These are phyloP conservation scores for Pterobdella sp. DNA, from an alignment of 2,888 invertebrate species.

Conservation along the genomic window DNA sequence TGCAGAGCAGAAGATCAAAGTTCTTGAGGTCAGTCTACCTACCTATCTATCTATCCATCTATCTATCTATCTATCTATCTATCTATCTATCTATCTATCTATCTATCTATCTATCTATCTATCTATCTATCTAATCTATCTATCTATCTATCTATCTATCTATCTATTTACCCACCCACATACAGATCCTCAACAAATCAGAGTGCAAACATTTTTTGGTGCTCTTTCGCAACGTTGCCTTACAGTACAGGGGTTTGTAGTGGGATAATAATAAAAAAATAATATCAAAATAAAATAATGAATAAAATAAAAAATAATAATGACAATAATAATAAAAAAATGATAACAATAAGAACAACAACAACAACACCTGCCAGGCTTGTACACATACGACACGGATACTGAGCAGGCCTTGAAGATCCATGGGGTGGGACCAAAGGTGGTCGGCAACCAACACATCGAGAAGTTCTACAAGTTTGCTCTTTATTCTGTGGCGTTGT, in stretches of 20 bases:
- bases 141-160: too few species aligned
- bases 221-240: constrained; percentile 91
- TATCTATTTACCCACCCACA: neutral
- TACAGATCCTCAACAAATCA: constrained; percentile 73
- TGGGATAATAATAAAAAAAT: too few species aligned
- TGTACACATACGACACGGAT: constrained; percentile 92
- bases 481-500: too few species aligned
- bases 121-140: too few species aligned
- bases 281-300: too few species aligned
- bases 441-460: constrained; percentile 92
- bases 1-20: constrained; percentile 80
- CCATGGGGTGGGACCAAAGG: constrained; percentile 87
- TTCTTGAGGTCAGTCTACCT: constrained; percentile 56
- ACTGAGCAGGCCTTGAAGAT: constrained; percentile 79
- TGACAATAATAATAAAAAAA: neutral
- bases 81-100: too few species aligned
- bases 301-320: neutral
- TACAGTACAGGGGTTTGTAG: constrained; percentile 77
- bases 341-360: neutral
- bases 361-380: constrained; percentile 39
- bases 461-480: constrained; percentile 98
- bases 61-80: too few species aligned
- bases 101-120: too few species aligned
- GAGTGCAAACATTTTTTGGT: constrained; percentile 97
- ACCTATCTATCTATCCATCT: too few species aligned